Percentiles rank a stretch among this genome's conserved stretches.
Evolutionary conservation across 2,888 invertebrate species (phyloP).

Genomic region (Mimas tiliae): DNA sequence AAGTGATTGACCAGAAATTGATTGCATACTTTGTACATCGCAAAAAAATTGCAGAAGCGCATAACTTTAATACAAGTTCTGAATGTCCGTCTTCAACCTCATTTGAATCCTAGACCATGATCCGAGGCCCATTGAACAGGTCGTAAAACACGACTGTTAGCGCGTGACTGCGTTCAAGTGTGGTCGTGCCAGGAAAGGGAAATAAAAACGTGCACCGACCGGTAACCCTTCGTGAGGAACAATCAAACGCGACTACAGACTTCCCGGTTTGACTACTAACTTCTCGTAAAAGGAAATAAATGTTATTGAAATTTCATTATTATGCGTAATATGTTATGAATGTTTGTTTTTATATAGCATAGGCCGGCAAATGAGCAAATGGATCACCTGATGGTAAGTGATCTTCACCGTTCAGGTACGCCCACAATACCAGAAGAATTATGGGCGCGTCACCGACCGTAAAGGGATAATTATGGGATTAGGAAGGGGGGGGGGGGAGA

Average conservation of each 20-base stretch:
- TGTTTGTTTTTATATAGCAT: background rate
- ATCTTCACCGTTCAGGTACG: too few relatives aligned
- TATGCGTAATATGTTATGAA: too few relatives aligned
- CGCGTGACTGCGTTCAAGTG: background rate
- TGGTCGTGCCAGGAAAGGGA: background rate
- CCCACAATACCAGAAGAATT: too few relatives aligned
- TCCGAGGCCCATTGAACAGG: background rate
- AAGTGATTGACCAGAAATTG: too few relatives aligned
- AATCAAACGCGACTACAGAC: background rate
- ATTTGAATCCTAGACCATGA: background rate
- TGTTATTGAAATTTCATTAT: background rate
- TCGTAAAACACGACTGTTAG: conserved; percentile 2
- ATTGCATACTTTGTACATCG: too few relatives aligned
- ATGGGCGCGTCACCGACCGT: too few relatives aligned
- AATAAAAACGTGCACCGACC: conserved; percentile 1
- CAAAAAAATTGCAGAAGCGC: too few relatives aligned
- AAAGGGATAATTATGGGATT: too few relatives aligned
- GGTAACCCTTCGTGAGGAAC: background rate
- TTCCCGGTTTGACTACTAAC: background rate
- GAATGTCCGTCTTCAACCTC: too few relatives aligned
- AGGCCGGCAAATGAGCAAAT: background rate
- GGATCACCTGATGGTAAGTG: too few relatives aligned
- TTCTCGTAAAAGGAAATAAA: background rate
- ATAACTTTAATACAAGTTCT: too few relatives aligned
- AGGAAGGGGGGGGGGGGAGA: too few relatives aligned